Percentiles rank a stretch among this genome's conserved stretches.
Conservation (phyloP, 1,140 invertebrate genomes). For the Drosophila ogumai region DNA sequence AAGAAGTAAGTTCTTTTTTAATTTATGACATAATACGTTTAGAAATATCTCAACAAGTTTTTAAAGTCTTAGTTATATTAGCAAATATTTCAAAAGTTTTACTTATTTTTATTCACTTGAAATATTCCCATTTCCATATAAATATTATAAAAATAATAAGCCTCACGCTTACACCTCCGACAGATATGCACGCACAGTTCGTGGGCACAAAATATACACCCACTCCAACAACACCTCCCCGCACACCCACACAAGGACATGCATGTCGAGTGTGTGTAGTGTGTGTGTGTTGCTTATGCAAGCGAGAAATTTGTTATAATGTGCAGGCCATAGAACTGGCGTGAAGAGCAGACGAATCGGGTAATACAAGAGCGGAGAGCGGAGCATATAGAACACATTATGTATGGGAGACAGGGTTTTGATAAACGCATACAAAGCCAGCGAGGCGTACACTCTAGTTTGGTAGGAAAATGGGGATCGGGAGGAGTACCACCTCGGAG, state of each 20-base stretch:
- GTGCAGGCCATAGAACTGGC: constrained; percentile 66
- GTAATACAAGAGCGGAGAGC: constrained; percentile 4
- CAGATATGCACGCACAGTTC: constrained; percentile 5
- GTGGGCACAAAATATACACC: constrained; percentile 6
- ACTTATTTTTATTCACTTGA: too few relatives aligned
- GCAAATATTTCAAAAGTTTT: too few relatives aligned
- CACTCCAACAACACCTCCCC: constrained; percentile 14
- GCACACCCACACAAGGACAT: constrained; percentile 22
- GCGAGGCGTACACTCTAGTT: constrained; percentile 58
- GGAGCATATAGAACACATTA: constrained; percentile 49
- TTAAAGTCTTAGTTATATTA: too few relatives aligned
- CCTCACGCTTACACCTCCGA: constrained; percentile 41
- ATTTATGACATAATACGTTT: too few relatives aligned
- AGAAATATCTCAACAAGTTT: too few relatives aligned
- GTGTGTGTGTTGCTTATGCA: constrained; percentile 72
- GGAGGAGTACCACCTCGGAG: background rate
- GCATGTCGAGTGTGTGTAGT: constrained; percentile 52
- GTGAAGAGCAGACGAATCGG: constrained; percentile 37
- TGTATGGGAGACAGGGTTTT: constrained; percentile 64
- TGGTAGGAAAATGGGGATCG: background rate
- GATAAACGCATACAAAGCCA: constrained; percentile 78
- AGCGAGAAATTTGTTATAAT: constrained; percentile 83
- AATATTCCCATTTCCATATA: too few relatives aligned
- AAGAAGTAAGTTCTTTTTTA: too few relatives aligned
- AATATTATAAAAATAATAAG: background rate